Evolutionary conservation across 1,140 invertebrate genomes (phyloP).

Genomic region (Akabosia matsudoensis): DNA sequence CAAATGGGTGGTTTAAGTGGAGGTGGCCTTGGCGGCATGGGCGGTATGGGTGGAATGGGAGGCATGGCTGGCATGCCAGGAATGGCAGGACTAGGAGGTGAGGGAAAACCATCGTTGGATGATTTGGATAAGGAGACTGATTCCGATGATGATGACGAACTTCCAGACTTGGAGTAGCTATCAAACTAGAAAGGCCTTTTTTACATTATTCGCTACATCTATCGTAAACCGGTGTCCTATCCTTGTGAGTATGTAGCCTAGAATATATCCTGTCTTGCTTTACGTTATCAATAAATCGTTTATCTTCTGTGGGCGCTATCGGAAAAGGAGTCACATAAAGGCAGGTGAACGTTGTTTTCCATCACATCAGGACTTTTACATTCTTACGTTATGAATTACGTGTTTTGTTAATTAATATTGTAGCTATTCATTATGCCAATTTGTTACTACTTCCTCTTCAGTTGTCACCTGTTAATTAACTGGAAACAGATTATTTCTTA

Average conservation of each 20-base stretch:
- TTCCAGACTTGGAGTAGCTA: constrained; percentile 58
- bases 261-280: too few species aligned
- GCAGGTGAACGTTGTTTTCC: too few species aligned
- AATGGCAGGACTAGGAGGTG: constrained; percentile 48
- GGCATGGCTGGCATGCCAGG: too few species aligned
- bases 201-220: neutral
- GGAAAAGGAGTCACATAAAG: neutral
- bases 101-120: constrained; percentile 56
- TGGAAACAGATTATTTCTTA: neutral
- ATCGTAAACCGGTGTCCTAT: constrained; percentile 1
- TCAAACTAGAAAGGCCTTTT: constrained; percentile 34
- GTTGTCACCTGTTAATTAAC: neutral
- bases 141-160: constrained; percentile 57
- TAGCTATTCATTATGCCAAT: neutral
- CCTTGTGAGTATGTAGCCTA: too few species aligned
- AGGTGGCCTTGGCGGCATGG: constrained; percentile 49
- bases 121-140: constrained; percentile 55
- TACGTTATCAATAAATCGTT: too few species aligned
- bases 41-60: constrained; percentile 41
- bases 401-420: neutral
- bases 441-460: neutral
- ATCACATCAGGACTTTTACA: neutral
- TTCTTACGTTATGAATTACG: neutral
- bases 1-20: constrained; percentile 57
- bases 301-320: too few species aligned